Evolutionary conservation across 2,113 vertebrate genomes (phyloP).

Genomic region (Datnioides undecimradiatus): DNA sequence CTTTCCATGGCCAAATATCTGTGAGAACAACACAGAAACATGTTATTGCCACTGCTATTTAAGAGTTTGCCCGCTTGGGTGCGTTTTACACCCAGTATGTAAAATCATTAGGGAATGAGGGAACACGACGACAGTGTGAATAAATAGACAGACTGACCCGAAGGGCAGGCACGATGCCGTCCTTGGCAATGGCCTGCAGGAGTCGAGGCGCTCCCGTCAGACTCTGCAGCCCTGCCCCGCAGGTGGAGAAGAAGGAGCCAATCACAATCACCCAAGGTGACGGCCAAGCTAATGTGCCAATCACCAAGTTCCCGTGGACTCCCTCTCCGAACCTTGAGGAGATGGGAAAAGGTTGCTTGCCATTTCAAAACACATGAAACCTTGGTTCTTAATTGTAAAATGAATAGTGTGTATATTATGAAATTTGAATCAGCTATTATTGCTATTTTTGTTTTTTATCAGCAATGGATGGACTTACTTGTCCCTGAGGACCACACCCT

Average conservation of each 20-base stretch:
- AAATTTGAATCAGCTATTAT: neutral
- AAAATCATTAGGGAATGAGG: neutral
- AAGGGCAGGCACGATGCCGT: conserved; percentile 95
- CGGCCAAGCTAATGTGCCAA: conserved; percentile 95
- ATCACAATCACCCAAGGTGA: conserved; percentile 98
- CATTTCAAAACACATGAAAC: neutral
- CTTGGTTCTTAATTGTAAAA: neutral
- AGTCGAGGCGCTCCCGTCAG: conserved; percentile 96
- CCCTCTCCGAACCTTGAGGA: conserved; percentile 92
- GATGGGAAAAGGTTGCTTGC: neutral
- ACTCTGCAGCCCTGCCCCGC: conserved; percentile 96
- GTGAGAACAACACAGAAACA: conserved; percentile 37
- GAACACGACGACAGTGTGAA: neutral
- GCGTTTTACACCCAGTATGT: neutral
- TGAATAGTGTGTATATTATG: neutral
- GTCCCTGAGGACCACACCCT: conserved; percentile 94
- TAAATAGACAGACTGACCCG: conserved; percentile 83
- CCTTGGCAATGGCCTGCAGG: conserved; percentile 94
- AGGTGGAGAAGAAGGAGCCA: conserved; percentile 98
- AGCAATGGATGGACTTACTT: conserved; percentile 86
- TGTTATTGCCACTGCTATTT: neutral
- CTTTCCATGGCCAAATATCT: conserved; percentile 98
- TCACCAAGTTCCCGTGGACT: conserved; percentile 95
- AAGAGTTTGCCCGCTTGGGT: neutral
- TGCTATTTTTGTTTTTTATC: neutral